Conservation (phyloP, 2,888 invertebrate species). For the Diarsia rubi region DNA sequence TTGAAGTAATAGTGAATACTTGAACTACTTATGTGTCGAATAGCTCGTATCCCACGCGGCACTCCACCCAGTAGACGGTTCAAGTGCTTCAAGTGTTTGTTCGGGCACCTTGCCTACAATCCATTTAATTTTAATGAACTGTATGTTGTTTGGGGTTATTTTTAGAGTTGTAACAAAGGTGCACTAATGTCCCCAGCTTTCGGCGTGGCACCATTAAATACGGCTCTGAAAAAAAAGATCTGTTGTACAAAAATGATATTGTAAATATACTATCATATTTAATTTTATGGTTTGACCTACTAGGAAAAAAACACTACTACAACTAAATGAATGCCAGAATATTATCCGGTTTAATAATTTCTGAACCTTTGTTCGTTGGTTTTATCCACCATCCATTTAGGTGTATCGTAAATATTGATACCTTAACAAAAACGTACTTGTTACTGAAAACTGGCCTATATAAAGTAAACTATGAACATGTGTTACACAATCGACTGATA, state of each 20-base stretch:
- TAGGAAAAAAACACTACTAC: no score
- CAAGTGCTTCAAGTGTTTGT: slow-evolving; percentile 67
- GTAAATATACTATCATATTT: no score
- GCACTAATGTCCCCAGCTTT: not conserved
- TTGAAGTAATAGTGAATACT: slow-evolving; percentile 51
- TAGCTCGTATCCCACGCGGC: slow-evolving; percentile 69
- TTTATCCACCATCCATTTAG: not conserved
- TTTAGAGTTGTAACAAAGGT: slow-evolving; percentile 34
- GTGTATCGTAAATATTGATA: not conserved
- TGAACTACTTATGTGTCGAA: slow-evolving; percentile 67
- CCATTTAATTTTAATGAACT: slow-evolving; percentile 60
- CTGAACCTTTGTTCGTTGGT: not conserved
- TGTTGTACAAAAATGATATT: not conserved
- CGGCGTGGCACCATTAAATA: not conserved
- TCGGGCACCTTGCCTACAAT: slow-evolving; percentile 58
- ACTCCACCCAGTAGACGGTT: slow-evolving; percentile 53
- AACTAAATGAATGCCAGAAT: no score
- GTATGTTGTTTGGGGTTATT: slow-evolving; percentile 36
- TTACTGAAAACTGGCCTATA: not conserved
- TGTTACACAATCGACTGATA: not conserved
- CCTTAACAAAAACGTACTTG: not conserved
- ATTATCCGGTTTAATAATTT: no score
- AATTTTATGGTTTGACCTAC: no score
- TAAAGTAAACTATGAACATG: not conserved
- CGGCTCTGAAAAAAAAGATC: not conserved